Percentiles rank a stretch among this genome's conserved stretches.
phyloP scores from a whole-genome alignment of 2,888 invertebrate species.

The Conops quadrifasciatus region DNA sequence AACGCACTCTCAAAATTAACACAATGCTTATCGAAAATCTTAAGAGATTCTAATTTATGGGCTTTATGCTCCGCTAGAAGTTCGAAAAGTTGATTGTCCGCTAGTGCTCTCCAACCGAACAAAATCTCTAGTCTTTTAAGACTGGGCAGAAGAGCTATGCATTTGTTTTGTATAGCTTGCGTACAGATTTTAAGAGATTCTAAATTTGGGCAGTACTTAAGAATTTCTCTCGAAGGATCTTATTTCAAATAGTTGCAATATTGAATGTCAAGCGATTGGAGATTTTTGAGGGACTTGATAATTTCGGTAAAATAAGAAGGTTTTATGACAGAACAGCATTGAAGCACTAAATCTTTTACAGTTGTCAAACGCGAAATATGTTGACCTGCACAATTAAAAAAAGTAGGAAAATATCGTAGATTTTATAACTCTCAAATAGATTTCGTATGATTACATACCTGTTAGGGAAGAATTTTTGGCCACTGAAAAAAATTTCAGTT shows the following conservation, averaged over 20 bases:
- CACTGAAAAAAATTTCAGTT: slow-evolving; percentile 26
- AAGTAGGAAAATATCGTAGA: too few relatives aligned
- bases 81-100: slow-evolving; percentile 7
- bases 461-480: slow-evolving; percentile 36
- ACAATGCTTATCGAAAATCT: slow-evolving; percentile 33
- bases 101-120: neutral
- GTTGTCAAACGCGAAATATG: too few relatives aligned
- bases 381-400: too few relatives aligned
- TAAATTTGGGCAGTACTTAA: slow-evolving; percentile 24
- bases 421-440: too few relatives aligned
- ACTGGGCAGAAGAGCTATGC: slow-evolving; percentile 30
- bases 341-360: slow-evolving; percentile 27
- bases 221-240: neutral
- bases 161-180: slow-evolving; percentile 22
- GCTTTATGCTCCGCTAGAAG: slow-evolving; percentile 31
- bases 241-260: slow-evolving; percentile 20
- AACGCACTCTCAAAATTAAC: slow-evolving; percentile 15
- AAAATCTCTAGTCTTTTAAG: slow-evolving; percentile 35
- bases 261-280: too few relatives aligned
- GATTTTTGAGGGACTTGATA: too few relatives aligned
- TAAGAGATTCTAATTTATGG: slow-evolving; percentile 35
- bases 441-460: slow-evolving; percentile 14
- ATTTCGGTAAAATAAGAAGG: too few relatives aligned
- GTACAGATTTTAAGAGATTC: slow-evolving; percentile 36
- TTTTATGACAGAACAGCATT: slow-evolving; percentile 18